Evolutionary conservation across 2,113 vertebrate genomes (phyloP).

Genomic region (Manacus vitellinus): DNA sequence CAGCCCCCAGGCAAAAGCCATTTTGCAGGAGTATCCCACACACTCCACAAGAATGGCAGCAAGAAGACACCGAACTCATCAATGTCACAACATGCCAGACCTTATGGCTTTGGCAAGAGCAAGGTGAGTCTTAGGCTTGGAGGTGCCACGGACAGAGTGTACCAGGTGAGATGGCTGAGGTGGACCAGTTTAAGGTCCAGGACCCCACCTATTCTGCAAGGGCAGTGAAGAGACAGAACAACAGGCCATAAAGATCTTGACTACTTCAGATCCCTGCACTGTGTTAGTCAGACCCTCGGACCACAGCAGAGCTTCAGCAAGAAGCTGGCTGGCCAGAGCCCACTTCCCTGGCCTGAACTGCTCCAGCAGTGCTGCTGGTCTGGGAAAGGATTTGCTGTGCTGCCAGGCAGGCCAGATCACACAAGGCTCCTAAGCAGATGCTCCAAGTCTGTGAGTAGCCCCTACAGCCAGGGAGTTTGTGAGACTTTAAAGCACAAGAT

Average conservation of each 20-base stretch:
- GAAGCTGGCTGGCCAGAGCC: background rate
- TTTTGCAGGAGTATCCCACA: background rate
- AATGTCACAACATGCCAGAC: rapidly evolving
- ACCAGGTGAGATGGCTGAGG: background rate
- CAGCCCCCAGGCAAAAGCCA: background rate
- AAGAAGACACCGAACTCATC: background rate
- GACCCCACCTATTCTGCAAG: background rate
- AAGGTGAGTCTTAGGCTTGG: background rate
- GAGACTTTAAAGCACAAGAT: background rate
- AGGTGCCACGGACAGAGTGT: background rate
- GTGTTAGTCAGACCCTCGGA: background rate
- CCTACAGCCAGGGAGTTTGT: background rate
- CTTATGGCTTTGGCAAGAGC: background rate
- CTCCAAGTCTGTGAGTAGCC: background rate
- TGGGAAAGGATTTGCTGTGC: background rate
- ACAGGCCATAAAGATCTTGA: rapidly evolving
- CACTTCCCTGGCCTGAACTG: background rate
- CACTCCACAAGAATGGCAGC: rapidly evolving
- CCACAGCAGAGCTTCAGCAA: background rate
- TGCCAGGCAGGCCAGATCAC: background rate
- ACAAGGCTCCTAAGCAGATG: background rate
- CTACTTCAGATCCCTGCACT: background rate
- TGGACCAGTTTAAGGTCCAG: background rate
- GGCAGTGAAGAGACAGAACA: background rate
- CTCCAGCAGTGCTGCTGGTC: rapidly evolving